phyloP scores from a whole-genome alignment of 2,797 vertebrate genomes.

The Ambastaia sidthimunki region DNA sequence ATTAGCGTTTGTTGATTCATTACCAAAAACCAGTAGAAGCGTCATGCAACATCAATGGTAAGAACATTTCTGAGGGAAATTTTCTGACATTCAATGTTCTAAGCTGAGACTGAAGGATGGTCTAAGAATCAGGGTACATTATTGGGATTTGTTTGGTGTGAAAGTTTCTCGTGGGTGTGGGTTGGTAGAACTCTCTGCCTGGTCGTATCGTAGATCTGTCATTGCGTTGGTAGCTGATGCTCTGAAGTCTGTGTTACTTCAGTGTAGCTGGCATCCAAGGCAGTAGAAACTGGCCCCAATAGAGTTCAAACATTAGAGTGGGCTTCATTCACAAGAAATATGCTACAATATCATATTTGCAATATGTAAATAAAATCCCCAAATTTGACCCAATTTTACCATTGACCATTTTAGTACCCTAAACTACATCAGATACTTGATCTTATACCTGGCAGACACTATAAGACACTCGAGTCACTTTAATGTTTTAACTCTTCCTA shows the following conservation, averaged over 20 bases:
- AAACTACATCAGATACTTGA: no score
- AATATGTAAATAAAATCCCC: background rate
- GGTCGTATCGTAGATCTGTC: slow-evolving; percentile 69
- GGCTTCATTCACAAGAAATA: slow-evolving; percentile 2
- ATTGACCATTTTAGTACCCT: background rate
- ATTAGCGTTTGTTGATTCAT: slow-evolving; percentile 9
- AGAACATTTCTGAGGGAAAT: slow-evolving; percentile 27
- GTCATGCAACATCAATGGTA: slow-evolving; percentile 30
- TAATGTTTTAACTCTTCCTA: slow-evolving; percentile 60
- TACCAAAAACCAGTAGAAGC: slow-evolving; percentile 7
- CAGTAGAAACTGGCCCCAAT: slow-evolving; percentile 78
- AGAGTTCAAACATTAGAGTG: slow-evolving; percentile 62
- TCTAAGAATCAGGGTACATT: background rate
- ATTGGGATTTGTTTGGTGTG: slow-evolving; percentile 35
- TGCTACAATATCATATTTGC: background rate
- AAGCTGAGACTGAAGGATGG: slow-evolving; percentile 31
- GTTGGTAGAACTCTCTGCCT: slow-evolving; percentile 58
- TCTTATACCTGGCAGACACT: background rate
- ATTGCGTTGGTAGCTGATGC: slow-evolving; percentile 77
- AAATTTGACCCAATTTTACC: no score
- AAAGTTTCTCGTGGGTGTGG: slow-evolving; percentile 57
- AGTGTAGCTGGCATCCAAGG: slow-evolving; percentile 89
- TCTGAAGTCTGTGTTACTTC: slow-evolving; percentile 81
- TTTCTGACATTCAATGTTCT: background rate
- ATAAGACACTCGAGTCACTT: slow-evolving; percentile 36